Evolutionary conservation across 2,797 vertebrate species (phyloP).

Genomic region (Amblyraja radiata): DNA sequence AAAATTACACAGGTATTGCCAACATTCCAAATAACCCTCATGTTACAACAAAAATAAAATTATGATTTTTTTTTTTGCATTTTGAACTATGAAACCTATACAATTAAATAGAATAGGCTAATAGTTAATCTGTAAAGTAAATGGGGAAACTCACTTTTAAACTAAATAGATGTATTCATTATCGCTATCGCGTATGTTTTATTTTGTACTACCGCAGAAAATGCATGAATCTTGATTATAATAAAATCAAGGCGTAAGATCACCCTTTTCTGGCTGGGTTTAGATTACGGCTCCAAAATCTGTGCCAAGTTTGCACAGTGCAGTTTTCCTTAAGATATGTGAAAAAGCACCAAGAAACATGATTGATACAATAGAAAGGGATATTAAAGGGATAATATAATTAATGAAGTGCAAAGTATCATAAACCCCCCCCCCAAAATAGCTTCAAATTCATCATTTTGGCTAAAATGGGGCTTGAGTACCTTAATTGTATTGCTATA

Average conservation of each 20-base stretch:
- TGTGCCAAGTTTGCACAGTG: neutral
- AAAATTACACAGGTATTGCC: neutral
- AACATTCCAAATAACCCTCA: neutral
- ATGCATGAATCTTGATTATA: neutral
- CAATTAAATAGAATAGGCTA: neutral
- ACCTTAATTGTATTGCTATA: neutral
- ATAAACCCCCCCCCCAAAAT: neutral
- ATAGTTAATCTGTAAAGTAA: neutral
- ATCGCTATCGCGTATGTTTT: neutral
- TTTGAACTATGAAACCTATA: neutral
- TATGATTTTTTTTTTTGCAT: neutral
- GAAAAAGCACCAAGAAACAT: neutral
- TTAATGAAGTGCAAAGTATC: neutral
- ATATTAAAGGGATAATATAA: neutral
- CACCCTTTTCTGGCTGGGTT: neutral
- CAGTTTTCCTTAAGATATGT: neutral
- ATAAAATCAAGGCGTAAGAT: neutral
- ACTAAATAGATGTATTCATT: neutral
- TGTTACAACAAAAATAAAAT: neutral
- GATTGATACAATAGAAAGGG: neutral
- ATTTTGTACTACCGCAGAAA: neutral
- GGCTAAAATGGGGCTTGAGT: too few relatives aligned
- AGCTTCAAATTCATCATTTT: neutral
- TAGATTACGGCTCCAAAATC: neutral
- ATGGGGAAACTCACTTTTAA: neutral